Percentiles rank a stretch among this genome's conserved stretches.
Evolutionary conservation across 2,888 invertebrate species (phyloP).

Genomic region (Drosophila birchii): DNA sequence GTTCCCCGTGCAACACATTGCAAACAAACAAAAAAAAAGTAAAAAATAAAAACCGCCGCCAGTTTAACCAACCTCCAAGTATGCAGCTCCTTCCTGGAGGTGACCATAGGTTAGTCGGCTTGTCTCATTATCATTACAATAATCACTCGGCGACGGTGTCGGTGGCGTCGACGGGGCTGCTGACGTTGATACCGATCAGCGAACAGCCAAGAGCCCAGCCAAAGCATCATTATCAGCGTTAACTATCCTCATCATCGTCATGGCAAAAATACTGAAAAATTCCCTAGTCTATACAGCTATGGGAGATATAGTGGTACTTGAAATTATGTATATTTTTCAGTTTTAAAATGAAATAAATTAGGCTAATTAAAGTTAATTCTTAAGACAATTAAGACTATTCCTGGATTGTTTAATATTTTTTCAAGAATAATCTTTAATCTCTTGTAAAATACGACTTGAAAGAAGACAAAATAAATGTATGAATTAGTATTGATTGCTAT

Average conservation of each 20-base stretch:
- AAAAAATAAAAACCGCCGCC: slow-evolving; percentile 15
- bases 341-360: fast-evolving
- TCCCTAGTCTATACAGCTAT: neutral
- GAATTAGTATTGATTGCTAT: neutral
- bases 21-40: neutral
- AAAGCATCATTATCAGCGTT: slow-evolving; percentile 22
- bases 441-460: too few relatives aligned
- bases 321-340: neutral
- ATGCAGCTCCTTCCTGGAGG: slow-evolving; percentile 23
- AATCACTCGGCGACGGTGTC: slow-evolving; percentile 65
- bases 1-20: slow-evolving; percentile 48
- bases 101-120: slow-evolving; percentile 51
- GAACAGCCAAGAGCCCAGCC: slow-evolving; percentile 12
- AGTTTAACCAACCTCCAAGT: neutral
- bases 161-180: slow-evolving; percentile 59
- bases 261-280: slow-evolving; percentile 8
- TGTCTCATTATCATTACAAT: slow-evolving; percentile 78
- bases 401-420: neutral
- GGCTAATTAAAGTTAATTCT: neutral
- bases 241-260: slow-evolving; percentile 24
- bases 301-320: neutral
- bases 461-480: too few relatives aligned
- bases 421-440: too few relatives aligned
- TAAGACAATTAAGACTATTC: too few relatives aligned
- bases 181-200: slow-evolving; percentile 62